These are phyloP conservation scores for Ormyrus nitidulus DNA, from an alignment of 2,888 invertebrate genomes.

Conservation along the genomic window DNA sequence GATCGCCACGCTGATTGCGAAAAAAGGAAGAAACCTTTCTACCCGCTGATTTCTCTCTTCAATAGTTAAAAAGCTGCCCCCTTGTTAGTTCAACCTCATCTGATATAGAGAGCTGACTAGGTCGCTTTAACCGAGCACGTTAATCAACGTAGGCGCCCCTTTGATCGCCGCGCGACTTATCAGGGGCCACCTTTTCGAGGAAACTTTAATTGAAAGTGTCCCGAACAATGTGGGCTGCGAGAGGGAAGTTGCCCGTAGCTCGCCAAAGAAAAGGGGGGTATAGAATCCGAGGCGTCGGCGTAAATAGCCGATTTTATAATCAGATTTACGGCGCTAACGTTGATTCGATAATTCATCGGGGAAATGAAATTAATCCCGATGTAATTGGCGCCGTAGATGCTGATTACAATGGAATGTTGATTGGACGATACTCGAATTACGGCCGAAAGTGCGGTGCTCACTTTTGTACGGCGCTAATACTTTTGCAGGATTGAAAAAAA, in stretches of 20 bases:
- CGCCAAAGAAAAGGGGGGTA: constrained; percentile 56
- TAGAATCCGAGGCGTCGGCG: constrained; percentile 39
- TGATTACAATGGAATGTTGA: too few relatives aligned
- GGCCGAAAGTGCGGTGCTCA: too few relatives aligned
- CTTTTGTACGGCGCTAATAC: too few relatives aligned
- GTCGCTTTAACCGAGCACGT: constrained; percentile 48
- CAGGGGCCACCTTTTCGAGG: constrained; percentile 53
- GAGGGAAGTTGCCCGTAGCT: constrained; percentile 26
- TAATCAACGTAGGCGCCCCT: constrained; percentile 66
- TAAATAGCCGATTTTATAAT: constrained; percentile 61
- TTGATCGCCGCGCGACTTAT: constrained; percentile 61
- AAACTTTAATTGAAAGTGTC: constrained; percentile 69
- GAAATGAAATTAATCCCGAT: too few relatives aligned
- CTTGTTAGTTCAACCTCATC: too few relatives aligned
- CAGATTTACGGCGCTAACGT: neutral
- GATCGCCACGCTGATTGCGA: too few relatives aligned
- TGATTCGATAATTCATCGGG: neutral
- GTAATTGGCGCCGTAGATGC: too few relatives aligned
- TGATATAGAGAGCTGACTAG: neutral
- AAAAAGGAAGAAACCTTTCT: too few relatives aligned
- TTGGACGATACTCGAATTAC: too few relatives aligned
- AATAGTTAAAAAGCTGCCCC: too few relatives aligned
- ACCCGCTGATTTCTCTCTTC: too few relatives aligned
- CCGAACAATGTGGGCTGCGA: constrained; percentile 59
- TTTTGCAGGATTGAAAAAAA: too few relatives aligned